Conservation (phyloP, 2,113 vertebrate species). For the Nyctereutes procyonoides region DNA sequence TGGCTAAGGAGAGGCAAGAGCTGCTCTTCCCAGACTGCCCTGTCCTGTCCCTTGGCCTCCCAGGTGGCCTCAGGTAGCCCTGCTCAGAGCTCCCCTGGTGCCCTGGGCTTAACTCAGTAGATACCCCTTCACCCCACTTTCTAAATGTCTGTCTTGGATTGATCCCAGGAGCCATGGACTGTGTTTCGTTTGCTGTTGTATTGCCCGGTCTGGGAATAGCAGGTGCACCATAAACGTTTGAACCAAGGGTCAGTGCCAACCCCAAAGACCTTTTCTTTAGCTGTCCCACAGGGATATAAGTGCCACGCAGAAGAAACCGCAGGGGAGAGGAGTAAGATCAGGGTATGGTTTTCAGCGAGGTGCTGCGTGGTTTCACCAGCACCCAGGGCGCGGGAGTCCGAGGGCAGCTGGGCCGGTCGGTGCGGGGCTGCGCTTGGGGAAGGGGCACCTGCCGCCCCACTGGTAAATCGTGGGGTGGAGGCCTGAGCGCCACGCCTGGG, state of each 20-base stretch:
- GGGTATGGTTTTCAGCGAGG: not conserved
- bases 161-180: fast-evolving
- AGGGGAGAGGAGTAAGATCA: not conserved
- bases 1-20: not conserved
- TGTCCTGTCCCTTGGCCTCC: not conserved
- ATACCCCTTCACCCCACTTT: fast-evolving
- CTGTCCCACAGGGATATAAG: fast-evolving
- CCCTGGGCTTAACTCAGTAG: not conserved
- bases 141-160: not conserved
- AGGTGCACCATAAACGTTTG: not conserved
- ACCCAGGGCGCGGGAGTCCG: fast-evolving
- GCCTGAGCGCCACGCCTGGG: too few species aligned
- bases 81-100: not conserved
- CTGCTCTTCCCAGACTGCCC: not conserved
- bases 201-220: not conserved
- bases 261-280: not conserved
- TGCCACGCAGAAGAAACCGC: fast-evolving
- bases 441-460: too few species aligned
- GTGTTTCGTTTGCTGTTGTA: not conserved
- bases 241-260: not conserved
- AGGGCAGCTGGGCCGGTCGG: too few species aligned
- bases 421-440: too few species aligned
- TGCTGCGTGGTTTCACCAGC: not conserved
- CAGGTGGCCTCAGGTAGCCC: not conserved
- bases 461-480: too few species aligned